phyloP scores from a whole-genome alignment of 1,140 invertebrate genomes.

The Drosophila chauvacae region DNA sequence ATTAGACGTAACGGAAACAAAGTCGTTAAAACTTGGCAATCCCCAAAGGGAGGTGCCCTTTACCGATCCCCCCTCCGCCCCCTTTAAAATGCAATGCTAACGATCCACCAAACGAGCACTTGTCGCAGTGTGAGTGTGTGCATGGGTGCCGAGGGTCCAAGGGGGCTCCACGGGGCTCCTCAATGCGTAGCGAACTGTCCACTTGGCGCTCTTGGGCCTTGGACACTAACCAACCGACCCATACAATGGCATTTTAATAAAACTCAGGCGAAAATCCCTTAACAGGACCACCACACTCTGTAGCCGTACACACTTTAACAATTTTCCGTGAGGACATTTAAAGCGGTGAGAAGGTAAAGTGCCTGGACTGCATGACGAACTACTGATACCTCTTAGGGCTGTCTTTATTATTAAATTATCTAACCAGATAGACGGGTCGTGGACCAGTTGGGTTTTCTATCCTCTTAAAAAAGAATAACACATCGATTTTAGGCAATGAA shows the following conservation, averaged over 20 bases:
- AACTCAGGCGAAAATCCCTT: slow-evolving; percentile 71
- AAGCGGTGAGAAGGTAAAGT: slow-evolving; percentile 6
- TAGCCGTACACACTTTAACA: slow-evolving; percentile 51
- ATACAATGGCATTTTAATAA: slow-evolving; percentile 75
- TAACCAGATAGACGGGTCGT: neutral
- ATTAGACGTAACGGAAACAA: slow-evolving; percentile 83
- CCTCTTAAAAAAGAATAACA: neutral
- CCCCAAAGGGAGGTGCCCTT: slow-evolving; percentile 22
- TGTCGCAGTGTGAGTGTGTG: slow-evolving; percentile 18
- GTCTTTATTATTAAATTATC: neutral
- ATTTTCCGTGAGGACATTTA: slow-evolving; percentile 65
- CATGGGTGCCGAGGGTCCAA: neutral
- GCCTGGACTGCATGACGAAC: neutral
- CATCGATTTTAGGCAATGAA: neutral
- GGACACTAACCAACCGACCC: slow-evolving; percentile 30
- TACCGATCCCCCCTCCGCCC: neutral
- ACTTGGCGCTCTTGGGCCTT: slow-evolving; percentile 60
- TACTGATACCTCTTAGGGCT: neutral
- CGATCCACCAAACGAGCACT: slow-evolving; percentile 51
- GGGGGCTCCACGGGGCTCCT: neutral
- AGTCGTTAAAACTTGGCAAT: slow-evolving; percentile 80
- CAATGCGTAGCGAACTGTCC: slow-evolving; percentile 59
- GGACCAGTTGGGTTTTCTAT: neutral
- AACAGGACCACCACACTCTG: slow-evolving; percentile 30
- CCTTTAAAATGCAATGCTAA: slow-evolving; percentile 53